phyloP scores from a whole-genome alignment of 2,797 vertebrate genomes.

The Nannoperca obscura region DNA sequence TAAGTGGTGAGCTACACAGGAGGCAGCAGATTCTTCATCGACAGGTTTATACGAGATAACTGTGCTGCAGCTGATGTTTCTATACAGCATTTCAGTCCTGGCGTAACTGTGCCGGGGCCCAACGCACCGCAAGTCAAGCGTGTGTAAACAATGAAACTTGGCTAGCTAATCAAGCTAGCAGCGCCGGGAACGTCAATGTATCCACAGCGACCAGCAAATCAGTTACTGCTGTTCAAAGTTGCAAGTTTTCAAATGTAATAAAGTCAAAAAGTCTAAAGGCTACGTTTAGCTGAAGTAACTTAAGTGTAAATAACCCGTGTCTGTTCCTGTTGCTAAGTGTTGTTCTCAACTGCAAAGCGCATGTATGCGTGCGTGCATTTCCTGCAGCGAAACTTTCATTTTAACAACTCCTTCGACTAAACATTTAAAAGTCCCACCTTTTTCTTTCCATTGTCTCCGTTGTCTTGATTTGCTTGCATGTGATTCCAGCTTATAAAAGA shows the following conservation, averaged over 20 bases:
- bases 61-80: neutral
- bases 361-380: slow-evolving; percentile 67
- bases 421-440: slow-evolving; percentile 87
- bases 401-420: slow-evolving; percentile 84
- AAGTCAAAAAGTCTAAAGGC: accelerated
- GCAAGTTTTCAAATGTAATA: neutral
- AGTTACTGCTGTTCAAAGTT: neutral
- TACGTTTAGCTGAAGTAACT: neutral
- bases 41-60: accelerated
- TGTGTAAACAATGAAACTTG: slow-evolving; percentile 84
- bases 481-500: neutral
- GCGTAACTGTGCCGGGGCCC: slow-evolving; percentile 27
- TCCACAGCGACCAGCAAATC: neutral
- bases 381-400: slow-evolving; percentile 88
- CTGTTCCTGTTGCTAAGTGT: slow-evolving; percentile 22
- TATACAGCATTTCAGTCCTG: neutral
- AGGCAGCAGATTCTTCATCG: no score
- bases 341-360: slow-evolving; percentile 41
- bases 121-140: slow-evolving; percentile 67
- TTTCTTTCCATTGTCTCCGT: slow-evolving; percentile 91
- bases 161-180: slow-evolving; percentile 83
- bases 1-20: neutral
- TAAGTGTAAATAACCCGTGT: neutral
- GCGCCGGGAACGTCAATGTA: slow-evolving; percentile 31
- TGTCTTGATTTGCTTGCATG: slow-evolving; percentile 21